Evolutionary conservation across 2,888 invertebrate species (phyloP).

Genomic region (Cerceris rybyensis): DNA sequence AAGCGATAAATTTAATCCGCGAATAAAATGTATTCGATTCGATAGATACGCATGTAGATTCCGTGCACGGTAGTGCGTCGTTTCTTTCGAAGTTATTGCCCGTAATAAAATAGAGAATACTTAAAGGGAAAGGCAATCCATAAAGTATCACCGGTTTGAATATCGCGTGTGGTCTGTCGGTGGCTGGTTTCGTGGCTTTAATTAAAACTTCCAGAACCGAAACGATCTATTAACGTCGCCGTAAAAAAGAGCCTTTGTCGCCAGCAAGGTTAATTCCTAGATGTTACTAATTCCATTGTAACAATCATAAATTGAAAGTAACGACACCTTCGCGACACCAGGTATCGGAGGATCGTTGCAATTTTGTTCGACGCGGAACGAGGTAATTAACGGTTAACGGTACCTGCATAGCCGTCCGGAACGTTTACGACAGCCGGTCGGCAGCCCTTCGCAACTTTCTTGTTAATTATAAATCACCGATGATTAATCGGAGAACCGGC

Average conservation of each 20-base stretch:
- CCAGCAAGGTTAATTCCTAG: neutral
- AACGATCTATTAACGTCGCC: slow-evolving; percentile 15
- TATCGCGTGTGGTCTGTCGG: slow-evolving; percentile 28
- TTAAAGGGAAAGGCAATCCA: slow-evolving; percentile 13
- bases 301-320: slow-evolving; percentile 24
- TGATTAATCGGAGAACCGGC: neutral
- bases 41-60: slow-evolving; percentile 9
- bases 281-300: slow-evolving; percentile 12
- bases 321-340: slow-evolving; percentile 1
- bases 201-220: slow-evolving; percentile 26
- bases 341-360: neutral
- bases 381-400: slow-evolving; percentile 6
- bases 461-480: neutral
- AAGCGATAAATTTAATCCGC: slow-evolving; percentile 28
- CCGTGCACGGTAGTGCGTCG: slow-evolving; percentile 7
- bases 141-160: slow-evolving; percentile 36
- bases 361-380: slow-evolving; percentile 2
- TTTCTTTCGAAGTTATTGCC: slow-evolving; percentile 28
- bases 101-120: slow-evolving; percentile 36
- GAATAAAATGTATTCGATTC: neutral
- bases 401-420: neutral
- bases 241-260: slow-evolving; percentile 15
- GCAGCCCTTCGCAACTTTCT: slow-evolving; percentile 10
- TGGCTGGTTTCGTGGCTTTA: slow-evolving; percentile 18
- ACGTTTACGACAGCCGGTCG: slow-evolving; percentile 3